These are phyloP conservation scores for Sisyra nigra DNA, from an alignment of 2,888 invertebrate genomes.

Conservation along the genomic window DNA sequence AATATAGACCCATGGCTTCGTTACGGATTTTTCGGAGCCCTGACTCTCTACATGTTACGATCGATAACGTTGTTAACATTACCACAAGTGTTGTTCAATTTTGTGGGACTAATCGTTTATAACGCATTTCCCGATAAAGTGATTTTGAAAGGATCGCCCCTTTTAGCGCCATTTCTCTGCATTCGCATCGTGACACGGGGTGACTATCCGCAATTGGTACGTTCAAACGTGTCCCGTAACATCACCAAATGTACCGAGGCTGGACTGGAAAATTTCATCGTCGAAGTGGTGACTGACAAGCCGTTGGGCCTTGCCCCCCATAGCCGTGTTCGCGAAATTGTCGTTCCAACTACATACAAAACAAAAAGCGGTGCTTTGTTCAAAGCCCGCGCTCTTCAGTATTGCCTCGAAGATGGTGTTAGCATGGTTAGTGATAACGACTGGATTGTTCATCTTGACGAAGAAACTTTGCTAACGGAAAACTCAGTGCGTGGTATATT, in stretches of 20 bases:
- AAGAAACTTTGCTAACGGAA: conserved; percentile 87
- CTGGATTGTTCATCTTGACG: conserved; percentile 96
- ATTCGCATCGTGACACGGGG: conserved; percentile 89
- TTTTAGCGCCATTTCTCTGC: conserved; percentile 86
- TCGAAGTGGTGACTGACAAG: conserved; percentile 93
- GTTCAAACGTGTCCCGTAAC: conserved; percentile 70
- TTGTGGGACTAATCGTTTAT: conserved; percentile 71
- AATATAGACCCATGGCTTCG: conserved; percentile 64
- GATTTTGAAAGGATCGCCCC: conserved; percentile 71
- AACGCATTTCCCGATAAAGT: conserved; percentile 93
- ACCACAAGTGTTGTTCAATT: conserved; percentile 80
- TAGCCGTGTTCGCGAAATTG: conserved; percentile 69
- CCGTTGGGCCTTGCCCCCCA: conserved; percentile 59
- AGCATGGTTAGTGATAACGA: conserved; percentile 74
- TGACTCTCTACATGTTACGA: conserved; percentile 60
- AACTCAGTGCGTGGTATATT: conserved; percentile 80
- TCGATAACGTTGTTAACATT: conserved; percentile 70
- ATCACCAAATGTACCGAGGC: conserved; percentile 76
- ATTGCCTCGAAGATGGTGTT: conserved; percentile 81
- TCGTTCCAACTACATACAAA: conserved; percentile 73
- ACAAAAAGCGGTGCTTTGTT: conserved; percentile 87
- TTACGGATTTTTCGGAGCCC: conserved; percentile 62
- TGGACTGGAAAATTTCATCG: conserved; percentile 86
- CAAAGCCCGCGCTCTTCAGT: conserved; percentile 88
- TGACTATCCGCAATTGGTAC: conserved; percentile 82